Evolutionary conservation across 2,113 vertebrate species (phyloP), one percentile per base, ranked within the genome.

Genomic region (Phyllostomus discolor): DNA sequence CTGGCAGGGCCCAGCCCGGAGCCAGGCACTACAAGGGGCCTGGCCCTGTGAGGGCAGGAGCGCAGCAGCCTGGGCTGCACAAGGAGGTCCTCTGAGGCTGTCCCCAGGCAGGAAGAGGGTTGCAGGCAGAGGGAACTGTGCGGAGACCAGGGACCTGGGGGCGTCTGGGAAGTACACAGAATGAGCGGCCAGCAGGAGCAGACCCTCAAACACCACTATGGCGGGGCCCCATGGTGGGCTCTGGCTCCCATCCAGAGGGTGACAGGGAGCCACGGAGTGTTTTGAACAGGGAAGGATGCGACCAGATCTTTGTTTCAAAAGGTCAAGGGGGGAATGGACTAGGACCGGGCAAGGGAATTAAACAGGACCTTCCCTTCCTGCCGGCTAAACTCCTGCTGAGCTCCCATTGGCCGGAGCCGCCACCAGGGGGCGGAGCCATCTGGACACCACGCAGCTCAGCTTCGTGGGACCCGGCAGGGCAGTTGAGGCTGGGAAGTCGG

Each of bases 261-360:
- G 17, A 54, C 2, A 26, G 43, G 31, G 3, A 89, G 35, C 22
- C 59, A 22, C 22, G 9, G 38, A 82, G 33, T 50, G 43, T 66
- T 94, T 54, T 54, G 11, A 78, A 66, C 31, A 67, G 38, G 24
- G 28, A 79, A 4, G 66, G 17, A n/a, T 10, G n/a, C 33, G 33
- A 38, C 31, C 46, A 75, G 57, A 78, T 78, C 38, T 64, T 64
- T 90, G 20, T 43, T 94, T 84, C 59, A 82, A 85, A 95, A 95
- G 92, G 79, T 62, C 28, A 64, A 88, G 62, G 76, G 31, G 26
- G 66, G n/a, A 16, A 33, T 38, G 64, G 19, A 35, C 22, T 69
- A 41, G 14, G 50, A 62, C 24, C 19, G 26, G 1, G 28, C 50
- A 46, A 24, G 17, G 28, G 38, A 84, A 79, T n/a, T n/a, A 80